Conservation (phyloP, 2,113 vertebrate genomes). For the Edolisoma coerulescens region DNA sequence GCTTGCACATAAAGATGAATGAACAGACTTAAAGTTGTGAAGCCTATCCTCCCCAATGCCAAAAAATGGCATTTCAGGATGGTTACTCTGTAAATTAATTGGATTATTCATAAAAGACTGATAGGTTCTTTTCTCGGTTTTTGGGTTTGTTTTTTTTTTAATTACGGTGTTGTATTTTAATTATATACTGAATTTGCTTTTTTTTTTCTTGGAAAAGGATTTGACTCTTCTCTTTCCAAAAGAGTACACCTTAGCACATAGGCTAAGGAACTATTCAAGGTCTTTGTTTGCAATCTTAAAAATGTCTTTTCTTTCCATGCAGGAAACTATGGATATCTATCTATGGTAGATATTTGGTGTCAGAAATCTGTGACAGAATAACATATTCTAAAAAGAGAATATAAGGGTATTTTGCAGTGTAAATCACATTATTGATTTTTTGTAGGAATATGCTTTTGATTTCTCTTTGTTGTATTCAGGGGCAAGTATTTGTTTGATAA, state of each 20-base stretch:
- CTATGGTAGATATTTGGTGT: background rate
- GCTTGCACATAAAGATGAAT: background rate
- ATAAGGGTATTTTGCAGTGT: background rate
- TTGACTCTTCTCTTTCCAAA: background rate
- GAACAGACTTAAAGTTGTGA: background rate
- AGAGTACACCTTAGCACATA: background rate
- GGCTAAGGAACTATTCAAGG: background rate
- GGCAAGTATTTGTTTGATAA: background rate
- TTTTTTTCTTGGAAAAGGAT: background rate
- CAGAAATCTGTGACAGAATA: background rate
- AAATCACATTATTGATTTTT: background rate
- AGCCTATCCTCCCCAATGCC: background rate
- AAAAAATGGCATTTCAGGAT: background rate
- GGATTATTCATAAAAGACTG: background rate
- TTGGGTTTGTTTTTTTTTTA: background rate
- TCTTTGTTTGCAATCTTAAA: background rate
- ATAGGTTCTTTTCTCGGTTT: too few relatives aligned
- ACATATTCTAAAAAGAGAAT: background rate
- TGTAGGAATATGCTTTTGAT: background rate
- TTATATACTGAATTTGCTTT: background rate
- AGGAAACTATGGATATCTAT: too few relatives aligned
- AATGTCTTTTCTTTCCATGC: background rate
- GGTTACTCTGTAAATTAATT: background rate
- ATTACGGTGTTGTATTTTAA: background rate
- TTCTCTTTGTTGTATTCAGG: background rate